Percentiles rank a stretch among this genome's conserved stretches.
Conservation (phyloP, 2,888 invertebrate genomes). For the Chrysolina haemoptera region DNA sequence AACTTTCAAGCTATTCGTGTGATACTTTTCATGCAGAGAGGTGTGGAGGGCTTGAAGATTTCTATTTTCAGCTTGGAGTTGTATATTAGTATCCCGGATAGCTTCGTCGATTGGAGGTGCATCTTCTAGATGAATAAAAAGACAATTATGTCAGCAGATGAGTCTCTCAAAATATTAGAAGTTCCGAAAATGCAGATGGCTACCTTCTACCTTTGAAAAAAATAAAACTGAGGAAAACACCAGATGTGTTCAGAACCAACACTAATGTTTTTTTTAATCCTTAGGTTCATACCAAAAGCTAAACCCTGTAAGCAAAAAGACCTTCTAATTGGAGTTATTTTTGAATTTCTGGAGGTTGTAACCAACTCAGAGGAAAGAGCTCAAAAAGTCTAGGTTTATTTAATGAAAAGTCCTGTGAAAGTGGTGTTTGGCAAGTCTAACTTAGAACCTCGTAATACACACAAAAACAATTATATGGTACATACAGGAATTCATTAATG, state of each 20-base stretch:
- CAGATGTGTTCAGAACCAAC: no score
- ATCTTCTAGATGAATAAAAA: constrained; percentile 69
- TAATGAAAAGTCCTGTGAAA: no score
- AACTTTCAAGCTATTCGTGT: constrained; percentile 91
- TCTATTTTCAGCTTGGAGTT: constrained; percentile 91
- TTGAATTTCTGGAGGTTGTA: neutral
- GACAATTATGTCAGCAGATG: neutral
- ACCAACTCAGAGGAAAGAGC: no score
- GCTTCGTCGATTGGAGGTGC: constrained; percentile 85
- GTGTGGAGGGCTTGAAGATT: constrained; percentile 93
- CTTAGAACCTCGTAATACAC: no score
- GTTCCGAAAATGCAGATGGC: neutral
- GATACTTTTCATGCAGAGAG: constrained; percentile 92
- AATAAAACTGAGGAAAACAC: neutral
- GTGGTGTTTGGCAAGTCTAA: no score
- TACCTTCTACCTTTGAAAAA: neutral
- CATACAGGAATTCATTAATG: no score
- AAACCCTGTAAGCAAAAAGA: no score
- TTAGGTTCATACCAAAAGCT: no score
- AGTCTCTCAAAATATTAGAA: neutral
- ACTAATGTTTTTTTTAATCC: no score
- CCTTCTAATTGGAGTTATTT: no score
- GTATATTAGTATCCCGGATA: constrained; percentile 87
- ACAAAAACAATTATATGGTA: no score
- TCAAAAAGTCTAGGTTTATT: no score